Percentiles rank a stretch among this genome's conserved stretches.
Conservation (phyloP, 1,140 invertebrate genomes). For the Bursaphelenchus mucronatus region DNA sequence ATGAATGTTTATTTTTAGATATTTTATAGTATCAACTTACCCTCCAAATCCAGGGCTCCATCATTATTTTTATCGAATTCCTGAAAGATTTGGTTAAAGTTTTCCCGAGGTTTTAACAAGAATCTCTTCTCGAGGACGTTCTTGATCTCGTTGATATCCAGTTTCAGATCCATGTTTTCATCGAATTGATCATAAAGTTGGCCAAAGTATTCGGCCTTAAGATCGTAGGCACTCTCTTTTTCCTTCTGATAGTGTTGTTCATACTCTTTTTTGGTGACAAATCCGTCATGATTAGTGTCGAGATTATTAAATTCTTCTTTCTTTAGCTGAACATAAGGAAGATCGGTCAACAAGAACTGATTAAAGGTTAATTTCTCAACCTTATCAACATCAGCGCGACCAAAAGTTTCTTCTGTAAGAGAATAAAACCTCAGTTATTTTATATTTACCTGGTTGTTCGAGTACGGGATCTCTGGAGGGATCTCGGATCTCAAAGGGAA, state of each 20-base stretch:
- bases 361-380: constrained; percentile 21
- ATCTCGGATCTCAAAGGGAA: constrained; percentile 26
- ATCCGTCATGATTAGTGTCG: constrained; percentile 28
- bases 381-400: constrained; percentile 11
- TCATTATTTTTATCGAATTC: constrained; percentile 28
- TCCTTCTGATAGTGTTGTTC: constrained; percentile 30
- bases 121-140: constrained; percentile 27
- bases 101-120: constrained; percentile 29
- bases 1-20: not conserved
- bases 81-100: constrained; percentile 30
- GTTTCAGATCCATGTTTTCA: constrained; percentile 28
- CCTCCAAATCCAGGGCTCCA: constrained; percentile 25
- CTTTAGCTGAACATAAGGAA: constrained; percentile 29
- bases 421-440: not conserved
- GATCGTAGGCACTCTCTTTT: constrained; percentile 22
- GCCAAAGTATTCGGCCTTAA: constrained; percentile 32
- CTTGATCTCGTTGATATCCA: constrained; percentile 23
- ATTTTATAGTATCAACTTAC: not conserved
- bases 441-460: constrained; percentile 17
- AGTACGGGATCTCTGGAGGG: constrained; percentile 4
- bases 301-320: constrained; percentile 30
- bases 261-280: constrained; percentile 27
- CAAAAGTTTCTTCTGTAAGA: constrained; percentile 30
- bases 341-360: constrained; percentile 30
- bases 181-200: constrained; percentile 36